These are phyloP conservation scores for Euleptes europaea DNA, from an alignment of 2,113 vertebrate species.

Conservation along the genomic window DNA sequence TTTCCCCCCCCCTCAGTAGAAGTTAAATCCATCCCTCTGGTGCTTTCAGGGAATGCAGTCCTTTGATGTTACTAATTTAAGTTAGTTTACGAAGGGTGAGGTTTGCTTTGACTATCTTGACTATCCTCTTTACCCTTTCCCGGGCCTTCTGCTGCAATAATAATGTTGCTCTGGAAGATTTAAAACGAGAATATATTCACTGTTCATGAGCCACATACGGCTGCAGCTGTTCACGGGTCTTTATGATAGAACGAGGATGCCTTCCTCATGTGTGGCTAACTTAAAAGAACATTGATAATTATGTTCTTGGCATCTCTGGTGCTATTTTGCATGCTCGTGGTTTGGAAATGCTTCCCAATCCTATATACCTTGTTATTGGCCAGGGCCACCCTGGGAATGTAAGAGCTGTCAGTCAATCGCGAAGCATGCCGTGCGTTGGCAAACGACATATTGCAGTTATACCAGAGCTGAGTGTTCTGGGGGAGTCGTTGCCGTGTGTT, in stretches of 20 bases:
- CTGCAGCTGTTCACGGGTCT: background rate
- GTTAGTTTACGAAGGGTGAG: background rate
- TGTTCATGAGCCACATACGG: background rate
- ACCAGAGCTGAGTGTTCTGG: background rate
- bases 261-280: rapidly evolving
- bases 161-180: background rate
- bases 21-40: background rate
- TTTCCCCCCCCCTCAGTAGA: no score
- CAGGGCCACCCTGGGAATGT: rapidly evolving
- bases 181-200: background rate
- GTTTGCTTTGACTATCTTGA: background rate
- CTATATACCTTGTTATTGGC: rapidly evolving
- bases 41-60: background rate
- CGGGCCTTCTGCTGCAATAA: background rate
- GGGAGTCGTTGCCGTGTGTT: background rate
- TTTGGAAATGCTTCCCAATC: background rate
- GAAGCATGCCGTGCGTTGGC: background rate
- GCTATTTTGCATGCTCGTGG: background rate
- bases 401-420: rapidly evolving
- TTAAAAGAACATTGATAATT: rapidly evolving
- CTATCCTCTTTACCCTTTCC: background rate
- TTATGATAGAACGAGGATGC: background rate
- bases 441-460: background rate
- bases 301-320: background rate
- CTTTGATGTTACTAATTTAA: background rate